These are phyloP conservation scores for Alcis repandata DNA, from an alignment of 2,888 invertebrate species.

Conservation along the genomic window DNA sequence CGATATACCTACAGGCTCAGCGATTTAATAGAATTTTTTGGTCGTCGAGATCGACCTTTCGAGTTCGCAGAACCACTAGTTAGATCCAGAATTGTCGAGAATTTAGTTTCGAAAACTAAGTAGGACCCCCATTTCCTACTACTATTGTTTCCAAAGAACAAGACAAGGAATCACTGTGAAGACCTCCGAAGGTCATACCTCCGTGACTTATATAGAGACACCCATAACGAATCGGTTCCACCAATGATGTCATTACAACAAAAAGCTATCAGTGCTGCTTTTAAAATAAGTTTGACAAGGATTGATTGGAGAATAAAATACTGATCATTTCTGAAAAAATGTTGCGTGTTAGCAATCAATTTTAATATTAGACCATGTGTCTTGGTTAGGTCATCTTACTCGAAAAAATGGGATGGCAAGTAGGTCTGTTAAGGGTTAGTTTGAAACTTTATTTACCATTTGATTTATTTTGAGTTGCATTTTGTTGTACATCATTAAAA, in stretches of 20 bases:
- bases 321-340: slow-evolving; percentile 23
- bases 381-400: slow-evolving; percentile 5
- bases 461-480: too few relatives aligned
- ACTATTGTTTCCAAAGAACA: slow-evolving; percentile 3
- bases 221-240: slow-evolving; percentile 51
- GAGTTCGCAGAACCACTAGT: neutral
- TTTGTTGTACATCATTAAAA: too few relatives aligned
- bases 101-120: neutral
- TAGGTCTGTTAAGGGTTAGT: neutral
- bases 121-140: neutral
- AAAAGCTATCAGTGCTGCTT: slow-evolving; percentile 39
- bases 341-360: slow-evolving; percentile 9
- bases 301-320: slow-evolving; percentile 26
- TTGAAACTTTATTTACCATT: too few relatives aligned
- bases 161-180: slow-evolving; percentile 18
- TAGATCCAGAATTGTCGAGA: too few relatives aligned
- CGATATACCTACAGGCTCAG: too few relatives aligned
- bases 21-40: too few relatives aligned
- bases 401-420: neutral
- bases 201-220: slow-evolving; percentile 44
- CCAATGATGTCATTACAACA: slow-evolving; percentile 52
- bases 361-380: slow-evolving; percentile 16
- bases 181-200: slow-evolving; percentile 29
- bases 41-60: neutral
- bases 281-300: slow-evolving; percentile 15